A percentile compares a stretch with the other conserved stretches of the same genome.
These are phyloP conservation scores for Bujurquina vittata DNA, from an alignment of 2,113 vertebrate genomes.

Conservation along the genomic window DNA sequence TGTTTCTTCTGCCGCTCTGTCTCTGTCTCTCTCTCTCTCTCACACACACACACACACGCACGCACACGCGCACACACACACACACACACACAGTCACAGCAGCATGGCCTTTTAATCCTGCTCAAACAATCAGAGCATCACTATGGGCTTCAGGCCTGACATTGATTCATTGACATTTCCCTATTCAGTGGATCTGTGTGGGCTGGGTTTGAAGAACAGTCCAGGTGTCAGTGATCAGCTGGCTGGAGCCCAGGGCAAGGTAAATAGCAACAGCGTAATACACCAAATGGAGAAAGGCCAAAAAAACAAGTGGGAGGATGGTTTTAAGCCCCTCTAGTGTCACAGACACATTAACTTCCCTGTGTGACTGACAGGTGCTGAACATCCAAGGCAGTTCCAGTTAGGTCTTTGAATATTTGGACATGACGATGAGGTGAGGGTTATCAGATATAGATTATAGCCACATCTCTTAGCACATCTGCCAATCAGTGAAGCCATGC, in stretches of 20 bases:
- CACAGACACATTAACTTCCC: constrained; percentile 44
- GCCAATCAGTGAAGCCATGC: no score
- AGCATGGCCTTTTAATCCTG: constrained; percentile 75
- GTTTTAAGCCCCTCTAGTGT: constrained; percentile 38
- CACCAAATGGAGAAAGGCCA: constrained; percentile 40
- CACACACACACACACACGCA: neutral
- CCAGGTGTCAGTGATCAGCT: constrained; percentile 43
- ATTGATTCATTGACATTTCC: constrained; percentile 56
- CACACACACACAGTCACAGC: constrained; percentile 1
- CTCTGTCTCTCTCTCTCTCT: no score
- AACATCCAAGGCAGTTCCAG: neutral
- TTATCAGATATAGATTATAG: no score
- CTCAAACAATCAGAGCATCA: constrained; percentile 60
- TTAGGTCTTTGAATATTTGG: no score
- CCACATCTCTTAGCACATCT: no score
- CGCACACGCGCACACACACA: neutral
- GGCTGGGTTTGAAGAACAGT: constrained; percentile 34
- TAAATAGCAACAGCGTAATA: constrained; percentile 48
- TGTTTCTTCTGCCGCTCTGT: no score
- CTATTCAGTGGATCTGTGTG: constrained; percentile 31
- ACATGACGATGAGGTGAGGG: no score
- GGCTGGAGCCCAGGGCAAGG: constrained; percentile 26
- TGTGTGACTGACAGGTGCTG: neutral
- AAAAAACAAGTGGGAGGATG: constrained; percentile 29
- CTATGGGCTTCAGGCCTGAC: constrained; percentile 47